Conservation (phyloP, 2,797 vertebrate species). For the Girardinus metallicus region DNA sequence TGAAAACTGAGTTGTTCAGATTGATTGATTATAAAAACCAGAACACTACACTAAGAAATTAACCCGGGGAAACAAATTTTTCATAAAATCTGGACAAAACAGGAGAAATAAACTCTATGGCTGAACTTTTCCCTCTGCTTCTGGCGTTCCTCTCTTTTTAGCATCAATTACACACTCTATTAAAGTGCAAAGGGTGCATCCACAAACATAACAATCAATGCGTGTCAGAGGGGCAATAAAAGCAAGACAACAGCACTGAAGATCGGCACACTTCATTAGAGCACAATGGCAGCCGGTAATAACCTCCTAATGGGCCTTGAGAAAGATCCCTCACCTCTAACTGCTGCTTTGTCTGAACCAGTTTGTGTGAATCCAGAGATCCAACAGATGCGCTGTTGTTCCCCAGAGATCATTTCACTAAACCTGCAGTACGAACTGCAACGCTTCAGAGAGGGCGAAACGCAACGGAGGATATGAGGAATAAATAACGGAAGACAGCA, state of each 20-base stretch:
- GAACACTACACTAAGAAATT: background rate
- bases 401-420: background rate
- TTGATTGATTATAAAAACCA: background rate
- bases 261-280: constrained; percentile 25
- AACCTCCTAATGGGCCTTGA: background rate
- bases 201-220: background rate
- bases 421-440: background rate
- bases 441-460: background rate
- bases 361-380: background rate
- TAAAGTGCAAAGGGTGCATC: background rate
- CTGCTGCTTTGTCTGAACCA: constrained; percentile 10
- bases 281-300: constrained; percentile 10
- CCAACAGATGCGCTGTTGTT: background rate
- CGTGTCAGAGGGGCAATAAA: background rate
- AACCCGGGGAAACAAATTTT: background rate
- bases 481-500: too few relatives aligned
- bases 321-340: background rate
- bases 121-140: background rate
- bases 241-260: background rate
- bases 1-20: background rate
- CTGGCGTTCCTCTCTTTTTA: background rate
- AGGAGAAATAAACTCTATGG: background rate
- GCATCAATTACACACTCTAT: background rate
- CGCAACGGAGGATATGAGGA: background rate
- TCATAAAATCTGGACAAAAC: background rate